Evolutionary conservation across 2,113 vertebrate species (phyloP).

Genomic region (Deroptyus accipitrinus): DNA sequence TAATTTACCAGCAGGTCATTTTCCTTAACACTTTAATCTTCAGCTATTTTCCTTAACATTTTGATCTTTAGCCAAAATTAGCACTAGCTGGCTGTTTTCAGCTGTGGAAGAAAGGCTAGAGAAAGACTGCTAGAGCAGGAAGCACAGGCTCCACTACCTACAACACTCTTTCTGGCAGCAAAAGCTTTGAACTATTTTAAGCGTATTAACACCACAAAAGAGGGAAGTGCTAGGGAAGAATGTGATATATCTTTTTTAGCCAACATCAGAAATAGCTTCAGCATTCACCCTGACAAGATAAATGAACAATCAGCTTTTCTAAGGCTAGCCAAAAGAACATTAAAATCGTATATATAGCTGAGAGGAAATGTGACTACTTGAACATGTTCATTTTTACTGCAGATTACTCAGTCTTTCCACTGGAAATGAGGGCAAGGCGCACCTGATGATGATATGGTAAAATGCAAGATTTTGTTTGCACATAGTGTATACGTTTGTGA

Average conservation of each 20-base stretch:
- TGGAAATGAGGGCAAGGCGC: neutral
- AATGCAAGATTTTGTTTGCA: neutral
- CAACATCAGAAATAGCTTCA: constrained; percentile 48
- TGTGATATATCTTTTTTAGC: constrained; percentile 32
- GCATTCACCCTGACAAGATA: constrained; percentile 40
- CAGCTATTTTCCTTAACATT: neutral
- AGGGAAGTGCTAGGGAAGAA: constrained; percentile 13
- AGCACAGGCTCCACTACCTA: neutral
- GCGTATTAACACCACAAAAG: constrained; percentile 36
- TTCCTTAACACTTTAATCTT: neutral
- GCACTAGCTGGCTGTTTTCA: neutral
- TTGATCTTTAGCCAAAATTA: neutral
- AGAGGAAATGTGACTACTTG: neutral
- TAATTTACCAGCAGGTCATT: neutral
- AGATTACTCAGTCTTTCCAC: neutral
- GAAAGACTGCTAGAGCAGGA: neutral
- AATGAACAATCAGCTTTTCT: constrained; percentile 45
- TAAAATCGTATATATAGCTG: neutral
- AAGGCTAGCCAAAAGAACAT: constrained; percentile 22
- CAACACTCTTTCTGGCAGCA: neutral
- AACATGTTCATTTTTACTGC: neutral
- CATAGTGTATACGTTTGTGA: neutral
- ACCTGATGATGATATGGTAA: neutral
- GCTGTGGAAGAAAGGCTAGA: neutral
- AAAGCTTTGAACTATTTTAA: constrained; percentile 53